phyloP scores from a whole-genome alignment of 2,888 invertebrate species.

The Aleiodes alternator region DNA sequence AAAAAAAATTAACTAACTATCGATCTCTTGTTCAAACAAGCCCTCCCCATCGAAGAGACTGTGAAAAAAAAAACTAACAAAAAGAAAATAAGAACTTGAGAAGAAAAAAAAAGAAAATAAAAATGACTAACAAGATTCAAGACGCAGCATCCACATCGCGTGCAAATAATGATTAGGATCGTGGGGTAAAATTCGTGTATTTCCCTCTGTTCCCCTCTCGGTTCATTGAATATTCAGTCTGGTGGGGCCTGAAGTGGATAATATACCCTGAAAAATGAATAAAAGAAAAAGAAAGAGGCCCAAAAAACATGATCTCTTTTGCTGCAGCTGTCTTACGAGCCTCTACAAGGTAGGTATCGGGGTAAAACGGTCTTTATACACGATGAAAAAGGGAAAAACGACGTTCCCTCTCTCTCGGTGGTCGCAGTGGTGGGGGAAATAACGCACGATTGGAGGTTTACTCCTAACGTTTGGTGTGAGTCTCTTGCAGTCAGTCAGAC shows the following conservation, averaged over 20 bases:
- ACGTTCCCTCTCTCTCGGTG: neutral
- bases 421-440: conserved; percentile 26
- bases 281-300: neutral
- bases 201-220: neutral
- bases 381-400: conserved; percentile 29
- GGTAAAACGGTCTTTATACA: conserved; percentile 18
- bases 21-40: neutral
- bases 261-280: neutral
- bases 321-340: conserved; percentile 27
- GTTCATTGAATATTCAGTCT: conserved; percentile 33
- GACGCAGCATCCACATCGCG: conserved; percentile 40
- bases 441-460: conserved; percentile 17
- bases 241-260: conserved; percentile 5
- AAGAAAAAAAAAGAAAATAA: neutral
- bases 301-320: conserved; percentile 20
- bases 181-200: conserved; percentile 16
- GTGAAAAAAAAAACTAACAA: neutral
- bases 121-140: conserved; percentile 31
- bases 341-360: conserved; percentile 26
- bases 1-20: neutral
- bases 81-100: neutral
- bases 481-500: conserved; percentile 33
- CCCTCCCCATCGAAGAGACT: neutral
- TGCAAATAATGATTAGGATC: conserved; percentile 45
- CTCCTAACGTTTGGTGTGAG: neutral